Evolutionary conservation across 2,888 invertebrate species (phyloP), one percentile per base, ranked within the genome.

Genomic region (Bembecia ichneumoniformis): DNA sequence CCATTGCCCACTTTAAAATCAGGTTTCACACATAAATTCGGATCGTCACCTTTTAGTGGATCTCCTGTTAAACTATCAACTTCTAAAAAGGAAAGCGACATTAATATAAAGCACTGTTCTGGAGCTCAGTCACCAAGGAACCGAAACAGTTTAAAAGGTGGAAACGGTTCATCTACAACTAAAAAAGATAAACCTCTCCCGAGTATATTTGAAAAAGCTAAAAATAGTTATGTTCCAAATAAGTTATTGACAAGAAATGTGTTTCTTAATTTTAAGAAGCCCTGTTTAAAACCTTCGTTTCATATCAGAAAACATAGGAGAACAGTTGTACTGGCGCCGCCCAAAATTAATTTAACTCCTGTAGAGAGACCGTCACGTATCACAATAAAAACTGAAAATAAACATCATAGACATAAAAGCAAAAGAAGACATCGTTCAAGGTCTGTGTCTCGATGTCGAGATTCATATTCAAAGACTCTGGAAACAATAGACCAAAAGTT

Each of bases 381-480:
- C 11, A 79, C 82, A 1, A 69, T 86, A 3, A 86, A 86, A 71
- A 82, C 79, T 43, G 86, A 88, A 60, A 80, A 63, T 52, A 83
- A 78, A 66, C 87, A 86, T 61, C 87, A 87, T 52, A 71, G 82
- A 51, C 87, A 87, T 55, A 75, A 84, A 59, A 84, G 83, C 63
- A 84, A 81, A 74, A 67, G 83, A 57, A 73, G 83, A 55, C 84
- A 86, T 65, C 71, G 86, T 35, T 88, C 88, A 13, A 72, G 87
- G 57, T 87, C 87, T 1, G 83, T 76, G 16, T 88, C 87, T 0
- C 76, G 77, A 58, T 82, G 82, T 58, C 68, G 87, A 53, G 87
- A 88, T 46, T 66, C 91, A 47, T 92, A 90, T 74, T 90, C 91
- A 55, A 93, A 90, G 78, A 88, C 91, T 54, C 88, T 88, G 51